Base-by-base conservation (phyloP, 1,140 invertebrate species). In the Psix sp. region DNA sequence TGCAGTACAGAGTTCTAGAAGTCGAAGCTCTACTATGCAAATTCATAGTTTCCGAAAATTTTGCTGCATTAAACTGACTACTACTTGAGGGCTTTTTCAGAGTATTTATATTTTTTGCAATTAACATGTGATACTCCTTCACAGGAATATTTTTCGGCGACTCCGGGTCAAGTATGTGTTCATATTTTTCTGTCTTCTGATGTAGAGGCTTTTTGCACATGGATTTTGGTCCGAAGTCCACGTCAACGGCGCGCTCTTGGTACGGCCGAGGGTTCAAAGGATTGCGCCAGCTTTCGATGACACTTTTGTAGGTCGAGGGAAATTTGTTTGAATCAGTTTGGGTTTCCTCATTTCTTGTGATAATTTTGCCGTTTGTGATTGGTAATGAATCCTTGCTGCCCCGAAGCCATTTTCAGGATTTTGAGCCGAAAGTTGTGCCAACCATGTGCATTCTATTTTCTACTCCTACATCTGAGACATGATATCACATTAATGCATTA, bases 371-470 rank as follows among this genome's bases (percentile, higher is more conserved):
- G 9, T 71, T 62, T n/a, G 18, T 35, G 4, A 60, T 33, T 2
- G 40, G 36, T 35, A 59, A 56, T 36, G 38, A 73, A 65, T 75
- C 78, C 76, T 82, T 79, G 66, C 80, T 86, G 84, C 81, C 85
- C 83, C 80, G 82, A 49, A 81, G 81, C 85, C 85, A 85, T 62
- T 77, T 87, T 87, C 86, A 87, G 77, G 86, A 86, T 56, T 87
- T 87, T 9, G 77, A 73, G 14, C 80, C 80, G 40, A 86, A 86
- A 0, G 84, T 85, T 16, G 81, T 83, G 11, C 79, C 78, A 0
- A 74, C 68, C 77, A 82, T 84, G 31, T 84, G 77, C 70, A 85
- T 81, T 20, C 80, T 77, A 38, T 85, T 85, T 49, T 86, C 85
- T 39, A 85, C 74, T 5, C 80, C 82, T 40, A 83, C 39, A 21